Evolutionary conservation across 2,113 vertebrate species (phyloP).

Genomic region (Pelecanoides urinatrix): DNA sequence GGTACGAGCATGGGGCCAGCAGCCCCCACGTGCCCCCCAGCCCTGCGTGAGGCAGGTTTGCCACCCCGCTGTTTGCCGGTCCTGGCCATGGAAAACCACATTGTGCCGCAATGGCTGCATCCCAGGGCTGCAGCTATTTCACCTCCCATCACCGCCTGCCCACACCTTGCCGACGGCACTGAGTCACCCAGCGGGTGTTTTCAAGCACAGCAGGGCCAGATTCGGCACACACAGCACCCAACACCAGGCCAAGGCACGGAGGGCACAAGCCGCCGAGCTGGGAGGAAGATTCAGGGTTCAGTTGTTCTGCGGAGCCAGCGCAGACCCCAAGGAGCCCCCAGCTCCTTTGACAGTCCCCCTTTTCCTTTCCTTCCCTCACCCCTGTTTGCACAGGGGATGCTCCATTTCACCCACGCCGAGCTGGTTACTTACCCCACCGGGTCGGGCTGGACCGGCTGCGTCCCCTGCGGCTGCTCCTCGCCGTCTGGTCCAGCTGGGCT

Average conservation of each 20-base stretch:
- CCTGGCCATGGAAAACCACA: neutral
- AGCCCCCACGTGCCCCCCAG: accelerated
- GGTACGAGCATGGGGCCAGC: accelerated
- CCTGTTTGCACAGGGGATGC: neutral
- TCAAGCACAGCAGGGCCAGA: neutral
- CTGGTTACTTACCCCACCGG: neutral
- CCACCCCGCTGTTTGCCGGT: neutral
- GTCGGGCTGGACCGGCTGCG: accelerated
- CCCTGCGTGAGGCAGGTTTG: neutral
- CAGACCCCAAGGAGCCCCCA: neutral
- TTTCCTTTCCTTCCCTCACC: neutral
- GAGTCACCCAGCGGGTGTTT: conserved; percentile 27
- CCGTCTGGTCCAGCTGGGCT: neutral
- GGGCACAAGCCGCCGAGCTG: neutral
- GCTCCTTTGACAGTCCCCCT: neutral
- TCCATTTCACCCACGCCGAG: neutral
- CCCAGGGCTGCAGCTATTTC: conserved; percentile 9
- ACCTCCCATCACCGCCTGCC: conserved; percentile 45
- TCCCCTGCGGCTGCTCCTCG: neutral
- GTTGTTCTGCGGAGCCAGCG: neutral
- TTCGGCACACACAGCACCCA: neutral
- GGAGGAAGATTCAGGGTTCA: neutral
- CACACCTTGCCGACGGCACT: neutral
- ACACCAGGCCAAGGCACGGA: accelerated
- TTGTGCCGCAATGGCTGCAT: neutral